Evolutionary conservation across 1,140 invertebrate species (phyloP).

Genomic region (Leguminivora glycinivorella): DNA sequence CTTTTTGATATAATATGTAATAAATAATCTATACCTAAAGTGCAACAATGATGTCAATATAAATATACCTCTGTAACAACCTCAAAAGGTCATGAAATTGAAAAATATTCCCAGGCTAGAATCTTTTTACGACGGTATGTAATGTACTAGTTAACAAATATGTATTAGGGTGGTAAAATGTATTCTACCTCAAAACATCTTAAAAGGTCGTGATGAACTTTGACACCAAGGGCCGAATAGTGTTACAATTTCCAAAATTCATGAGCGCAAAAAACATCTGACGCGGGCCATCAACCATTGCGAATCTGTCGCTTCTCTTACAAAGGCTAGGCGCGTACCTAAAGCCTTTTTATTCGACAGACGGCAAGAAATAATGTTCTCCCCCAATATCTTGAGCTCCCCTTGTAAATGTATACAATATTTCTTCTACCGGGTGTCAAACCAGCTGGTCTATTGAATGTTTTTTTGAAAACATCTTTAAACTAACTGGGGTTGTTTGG

Average conservation of each 20-base stretch:
- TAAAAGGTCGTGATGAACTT: conserved; percentile 56
- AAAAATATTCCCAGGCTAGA: too few relatives aligned
- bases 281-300: conserved; percentile 43
- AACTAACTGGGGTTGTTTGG: conserved; percentile 35
- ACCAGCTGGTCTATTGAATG: conserved; percentile 69
- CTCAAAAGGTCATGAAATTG: too few relatives aligned
- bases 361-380: conserved; percentile 48
- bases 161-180: background rate
- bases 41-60: too few relatives aligned
- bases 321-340: conserved; percentile 46
- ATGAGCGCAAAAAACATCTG: conserved; percentile 41
- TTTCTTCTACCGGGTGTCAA: conserved; percentile 52
- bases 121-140: too few relatives aligned
- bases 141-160: background rate
- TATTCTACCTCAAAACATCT: conserved; percentile 24
- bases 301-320: conserved; percentile 48
- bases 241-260: conserved; percentile 46
- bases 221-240: conserved; percentile 54
- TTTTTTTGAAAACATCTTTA: conserved; percentile 42
- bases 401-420: conserved; percentile 55
- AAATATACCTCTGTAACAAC: too few relatives aligned
- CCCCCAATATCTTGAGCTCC: conserved; percentile 56
- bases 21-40: too few relatives aligned
- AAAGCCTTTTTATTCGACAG: conserved; percentile 40
- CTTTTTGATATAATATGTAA: too few relatives aligned